Conservation (phyloP, 2,113 vertebrate genomes). For the Lepidothrix coronata region DNA sequence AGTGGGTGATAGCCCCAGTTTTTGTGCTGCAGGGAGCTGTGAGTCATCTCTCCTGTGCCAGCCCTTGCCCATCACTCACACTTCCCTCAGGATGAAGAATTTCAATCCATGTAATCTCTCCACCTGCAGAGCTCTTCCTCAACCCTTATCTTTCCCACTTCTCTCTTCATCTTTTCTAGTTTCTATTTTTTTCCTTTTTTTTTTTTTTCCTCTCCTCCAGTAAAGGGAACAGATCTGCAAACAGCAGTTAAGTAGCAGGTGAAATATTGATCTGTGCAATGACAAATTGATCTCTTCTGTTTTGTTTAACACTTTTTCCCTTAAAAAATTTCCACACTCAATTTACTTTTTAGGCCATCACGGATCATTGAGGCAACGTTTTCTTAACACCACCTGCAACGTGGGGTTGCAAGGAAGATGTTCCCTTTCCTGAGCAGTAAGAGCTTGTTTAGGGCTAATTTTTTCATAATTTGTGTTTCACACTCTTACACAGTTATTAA, state of each 20-base stretch:
- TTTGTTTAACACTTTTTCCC: slow-evolving; percentile 33
- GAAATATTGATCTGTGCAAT: slow-evolving; percentile 31
- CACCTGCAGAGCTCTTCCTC: neutral
- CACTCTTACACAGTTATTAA: neutral
- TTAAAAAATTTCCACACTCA: slow-evolving; percentile 27
- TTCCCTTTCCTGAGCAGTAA: neutral
- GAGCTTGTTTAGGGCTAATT: neutral
- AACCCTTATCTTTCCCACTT: neutral
- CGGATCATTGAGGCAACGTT: neutral
- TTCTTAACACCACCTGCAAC: neutral
- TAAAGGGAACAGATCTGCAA: slow-evolving; percentile 4
- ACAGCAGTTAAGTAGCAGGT: slow-evolving; percentile 25
- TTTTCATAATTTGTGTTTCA: neutral
- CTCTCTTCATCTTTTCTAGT: neutral
- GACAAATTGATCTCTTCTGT: slow-evolving; percentile 45
- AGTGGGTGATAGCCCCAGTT: fast-evolving
- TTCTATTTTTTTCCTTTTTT: neutral
- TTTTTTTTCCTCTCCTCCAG: neutral
- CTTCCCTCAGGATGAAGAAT: neutral
- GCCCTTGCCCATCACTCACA: neutral
- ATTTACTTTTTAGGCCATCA: slow-evolving; percentile 6
- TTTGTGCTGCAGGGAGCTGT: neutral
- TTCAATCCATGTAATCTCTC: neutral
- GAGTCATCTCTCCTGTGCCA: neutral
- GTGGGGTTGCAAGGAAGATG: neutral